Percentiles rank a stretch among this genome's conserved stretches.
phyloP scores from a whole-genome alignment of 1,140 invertebrate genomes.

The Danaus melanippus region DNA sequence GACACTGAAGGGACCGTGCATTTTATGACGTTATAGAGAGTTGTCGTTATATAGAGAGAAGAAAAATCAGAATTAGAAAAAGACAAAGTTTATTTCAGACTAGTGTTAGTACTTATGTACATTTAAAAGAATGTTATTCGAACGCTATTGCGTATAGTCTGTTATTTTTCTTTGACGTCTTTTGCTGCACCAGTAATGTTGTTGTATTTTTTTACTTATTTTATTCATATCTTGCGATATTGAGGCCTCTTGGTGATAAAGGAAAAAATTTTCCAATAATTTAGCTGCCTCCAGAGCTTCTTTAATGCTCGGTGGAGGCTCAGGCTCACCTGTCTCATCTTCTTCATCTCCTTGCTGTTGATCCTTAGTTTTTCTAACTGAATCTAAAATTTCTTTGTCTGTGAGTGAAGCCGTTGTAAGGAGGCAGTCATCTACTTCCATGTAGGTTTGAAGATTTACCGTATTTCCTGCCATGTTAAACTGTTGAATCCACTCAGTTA shows the following conservation, averaged over 20 bases:
- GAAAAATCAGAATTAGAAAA: conserved; percentile 13
- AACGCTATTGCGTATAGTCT: conserved; percentile 15
- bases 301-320: conserved; percentile 26
- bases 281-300: conserved; percentile 26
- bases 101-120: conserved; percentile 19
- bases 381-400: conserved; percentile 22
- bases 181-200: conserved; percentile 8
- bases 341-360: conserved; percentile 28
- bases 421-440: conserved; percentile 24
- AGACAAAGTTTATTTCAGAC: conserved; percentile 20
- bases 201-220: conserved; percentile 6
- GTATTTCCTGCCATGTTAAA: conserved; percentile 26
- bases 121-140: conserved; percentile 21
- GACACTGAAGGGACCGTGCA: too few relatives aligned
- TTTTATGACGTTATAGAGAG: conserved; percentile 23
- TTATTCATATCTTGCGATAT: conserved; percentile 3
- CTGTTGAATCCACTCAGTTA: conserved; percentile 27
- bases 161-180: conserved; percentile 5
- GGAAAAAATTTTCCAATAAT: conserved; percentile 23
- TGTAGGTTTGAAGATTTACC: conserved; percentile 27
- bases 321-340: conserved; percentile 23
- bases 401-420: conserved; percentile 25
- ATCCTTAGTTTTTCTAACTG: conserved; percentile 25
- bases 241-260: conserved; percentile 18
- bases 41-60: conserved; percentile 19